These are phyloP conservation scores for Trissolcus japonicus DNA, from an alignment of 2,888 invertebrate species.

Conservation along the genomic window DNA sequence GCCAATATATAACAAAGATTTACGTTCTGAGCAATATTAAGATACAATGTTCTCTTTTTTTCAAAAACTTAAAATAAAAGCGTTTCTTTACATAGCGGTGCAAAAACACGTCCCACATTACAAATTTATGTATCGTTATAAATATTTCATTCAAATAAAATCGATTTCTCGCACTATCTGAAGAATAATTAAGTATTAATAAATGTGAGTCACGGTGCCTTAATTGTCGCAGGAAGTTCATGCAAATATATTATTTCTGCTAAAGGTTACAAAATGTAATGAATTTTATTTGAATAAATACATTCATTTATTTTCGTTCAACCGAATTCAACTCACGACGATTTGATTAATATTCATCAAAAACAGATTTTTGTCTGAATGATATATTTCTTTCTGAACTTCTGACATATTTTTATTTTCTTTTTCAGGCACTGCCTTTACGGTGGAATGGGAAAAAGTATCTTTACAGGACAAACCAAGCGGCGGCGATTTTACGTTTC, in stretches of 20 bases:
- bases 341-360: background rate
- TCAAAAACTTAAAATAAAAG: no score
- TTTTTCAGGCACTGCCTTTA: conserved; percentile 87
- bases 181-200: no score
- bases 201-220: background rate
- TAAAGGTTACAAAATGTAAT: background rate
- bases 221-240: background rate
- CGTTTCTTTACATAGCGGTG: no score
- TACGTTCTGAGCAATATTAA: background rate
- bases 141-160: no score
- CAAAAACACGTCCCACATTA: no score
- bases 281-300: conserved; percentile 5
- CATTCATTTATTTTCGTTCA: background rate
- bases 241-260: conserved; percentile 1
- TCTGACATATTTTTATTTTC: background rate
- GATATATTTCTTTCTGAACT: no score
- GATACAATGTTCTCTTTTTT: no score
- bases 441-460: conserved; percentile 96
- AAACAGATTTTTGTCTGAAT: background rate
- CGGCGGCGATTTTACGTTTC: conserved; percentile 92
- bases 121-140: no score
- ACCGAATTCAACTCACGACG: background rate
- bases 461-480: conserved; percentile 86
- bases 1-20: background rate
- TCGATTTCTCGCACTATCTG: no score